Conservation (phyloP, 2,888 invertebrate genomes). For the Catotricha subobsoleta region DNA sequence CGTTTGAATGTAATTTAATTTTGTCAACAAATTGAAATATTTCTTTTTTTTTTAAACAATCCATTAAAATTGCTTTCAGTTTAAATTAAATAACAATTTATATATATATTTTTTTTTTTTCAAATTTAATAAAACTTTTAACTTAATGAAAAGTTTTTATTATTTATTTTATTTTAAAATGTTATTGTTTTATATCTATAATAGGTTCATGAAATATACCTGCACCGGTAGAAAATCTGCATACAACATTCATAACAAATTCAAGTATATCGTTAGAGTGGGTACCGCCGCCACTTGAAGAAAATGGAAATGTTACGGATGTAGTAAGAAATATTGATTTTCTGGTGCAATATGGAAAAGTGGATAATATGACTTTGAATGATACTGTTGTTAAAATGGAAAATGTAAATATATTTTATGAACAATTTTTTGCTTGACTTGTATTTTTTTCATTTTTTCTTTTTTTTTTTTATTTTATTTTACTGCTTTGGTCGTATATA, state of each 20-base stretch:
- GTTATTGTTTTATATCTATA: too few species aligned
- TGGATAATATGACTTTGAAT: conserved; percentile 55
- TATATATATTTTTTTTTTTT: too few species aligned
- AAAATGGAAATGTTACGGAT: conserved; percentile 30
- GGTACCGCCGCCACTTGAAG: conserved; percentile 38
- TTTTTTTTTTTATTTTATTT: too few species aligned
- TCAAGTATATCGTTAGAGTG: conserved; percentile 47
- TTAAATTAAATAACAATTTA: too few species aligned
- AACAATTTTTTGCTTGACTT: background rate
- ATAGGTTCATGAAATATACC: conserved; percentile 61
- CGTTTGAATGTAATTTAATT: too few species aligned
- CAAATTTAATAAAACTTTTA: too few species aligned
- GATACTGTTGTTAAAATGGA: conserved; percentile 52
- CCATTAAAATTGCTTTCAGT: too few species aligned
- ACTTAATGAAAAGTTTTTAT: too few species aligned
- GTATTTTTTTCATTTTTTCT: conserved; percentile 1
- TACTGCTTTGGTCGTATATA: too few species aligned
- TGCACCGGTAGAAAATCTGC: conserved; percentile 57
- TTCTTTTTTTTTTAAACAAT: too few species aligned
- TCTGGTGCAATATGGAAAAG: conserved; percentile 57
- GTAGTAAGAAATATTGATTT: conserved; percentile 33
- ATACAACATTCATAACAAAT: conserved; percentile 43
- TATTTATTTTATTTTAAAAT: too few species aligned
- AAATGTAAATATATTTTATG: conserved; percentile 35
- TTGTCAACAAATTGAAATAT: too few species aligned